A percentile compares a stretch with the other conserved stretches of the same genome.
Conservation (phyloP, 2,888 invertebrate genomes). For the Sarcophaga caerulescens region DNA sequence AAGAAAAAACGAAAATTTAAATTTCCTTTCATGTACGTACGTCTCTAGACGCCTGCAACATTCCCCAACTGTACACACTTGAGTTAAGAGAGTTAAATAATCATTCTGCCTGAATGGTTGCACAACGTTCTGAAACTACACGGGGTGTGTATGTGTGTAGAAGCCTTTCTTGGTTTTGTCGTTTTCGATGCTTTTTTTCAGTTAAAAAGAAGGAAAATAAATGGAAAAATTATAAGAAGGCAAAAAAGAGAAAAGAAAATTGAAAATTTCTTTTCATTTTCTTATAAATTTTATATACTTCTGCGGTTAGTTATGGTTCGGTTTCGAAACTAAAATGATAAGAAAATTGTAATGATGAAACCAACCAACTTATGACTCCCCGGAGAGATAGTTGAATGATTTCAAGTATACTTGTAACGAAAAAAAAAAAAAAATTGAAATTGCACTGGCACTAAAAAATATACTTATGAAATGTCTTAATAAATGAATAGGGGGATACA, state of each 20-base stretch:
- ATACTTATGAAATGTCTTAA: constrained; percentile 28
- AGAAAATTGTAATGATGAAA: constrained; percentile 32
- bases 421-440: constrained; percentile 6
- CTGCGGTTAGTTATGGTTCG: constrained; percentile 10
- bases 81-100: constrained; percentile 36
- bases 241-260: constrained; percentile 13
- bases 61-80: background rate
- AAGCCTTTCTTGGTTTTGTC: background rate
- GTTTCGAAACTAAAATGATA: constrained; percentile 21
- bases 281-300: constrained; percentile 18
- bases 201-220: background rate
- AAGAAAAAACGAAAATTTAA: background rate
- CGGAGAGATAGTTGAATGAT: constrained; percentile 54
- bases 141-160: too few species aligned
- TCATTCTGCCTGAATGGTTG: constrained; percentile 48
- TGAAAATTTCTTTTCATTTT: constrained; percentile 23
- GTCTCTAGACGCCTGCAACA: background rate
- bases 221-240: background rate
- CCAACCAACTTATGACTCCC: constrained; percentile 54
- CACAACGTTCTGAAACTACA: background rate
- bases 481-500: constrained; percentile 18
- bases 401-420: constrained; percentile 32
- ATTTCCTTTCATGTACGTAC: constrained; percentile 21
- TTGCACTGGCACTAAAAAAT: constrained; percentile 26
- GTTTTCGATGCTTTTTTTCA: background rate